Evolutionary conservation across 2,113 vertebrate genomes (phyloP).

Genomic region (Tachuris rubrigastra): DNA sequence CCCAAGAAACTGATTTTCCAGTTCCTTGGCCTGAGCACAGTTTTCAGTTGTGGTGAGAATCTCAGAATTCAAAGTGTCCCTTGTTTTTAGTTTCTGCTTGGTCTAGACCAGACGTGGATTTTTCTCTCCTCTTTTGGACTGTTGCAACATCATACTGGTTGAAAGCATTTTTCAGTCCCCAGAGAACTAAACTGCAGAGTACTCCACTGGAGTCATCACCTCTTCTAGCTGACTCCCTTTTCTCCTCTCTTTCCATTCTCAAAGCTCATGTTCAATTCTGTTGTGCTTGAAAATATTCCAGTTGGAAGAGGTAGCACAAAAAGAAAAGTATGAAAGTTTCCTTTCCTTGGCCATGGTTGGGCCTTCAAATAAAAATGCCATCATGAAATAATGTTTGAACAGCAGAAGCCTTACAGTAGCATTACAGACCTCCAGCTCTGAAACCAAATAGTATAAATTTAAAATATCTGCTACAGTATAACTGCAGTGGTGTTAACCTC

Average conservation of each 20-base stretch:
- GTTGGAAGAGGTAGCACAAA: background rate
- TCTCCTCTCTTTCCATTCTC: background rate
- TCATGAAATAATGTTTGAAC: background rate
- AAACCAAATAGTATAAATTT: background rate
- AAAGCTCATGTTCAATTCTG: conserved; percentile 6
- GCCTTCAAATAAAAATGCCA: conserved; percentile 40
- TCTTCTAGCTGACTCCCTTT: background rate
- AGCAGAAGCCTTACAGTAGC: conserved; percentile 14
- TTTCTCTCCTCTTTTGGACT: conserved; percentile 69
- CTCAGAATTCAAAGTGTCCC: conserved; percentile 74
- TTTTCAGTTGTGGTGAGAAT: conserved; percentile 76
- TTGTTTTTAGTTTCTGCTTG: conserved; percentile 74
- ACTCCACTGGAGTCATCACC: conserved; percentile 2
- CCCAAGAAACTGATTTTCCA: conserved; percentile 74
- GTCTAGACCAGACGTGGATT: conserved; percentile 69
- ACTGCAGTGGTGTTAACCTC: background rate
- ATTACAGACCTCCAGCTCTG: background rate
- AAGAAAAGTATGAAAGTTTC: conserved; percentile 16
- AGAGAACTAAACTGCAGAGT: conserved; percentile 24
- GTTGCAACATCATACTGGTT: conserved; percentile 62
- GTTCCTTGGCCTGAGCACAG: conserved; percentile 69
- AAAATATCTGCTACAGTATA: background rate
- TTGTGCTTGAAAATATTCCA: conserved; percentile 41
- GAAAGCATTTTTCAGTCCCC: conserved; percentile 49
- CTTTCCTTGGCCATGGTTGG: conserved; percentile 12